Conservation (phyloP, 2,797 vertebrate species). For the Sebastes hubbsi region DNA sequence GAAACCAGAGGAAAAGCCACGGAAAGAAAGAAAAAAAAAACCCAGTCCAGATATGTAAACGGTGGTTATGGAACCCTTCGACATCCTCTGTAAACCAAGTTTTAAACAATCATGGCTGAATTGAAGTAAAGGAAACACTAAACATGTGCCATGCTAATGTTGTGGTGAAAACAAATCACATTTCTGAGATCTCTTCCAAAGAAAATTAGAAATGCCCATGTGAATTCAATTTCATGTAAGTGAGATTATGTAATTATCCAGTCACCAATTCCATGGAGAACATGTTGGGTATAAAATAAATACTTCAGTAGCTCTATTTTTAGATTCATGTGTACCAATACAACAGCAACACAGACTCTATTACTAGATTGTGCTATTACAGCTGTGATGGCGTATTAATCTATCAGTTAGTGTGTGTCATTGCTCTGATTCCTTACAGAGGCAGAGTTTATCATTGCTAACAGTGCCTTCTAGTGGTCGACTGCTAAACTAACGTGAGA, state of each 20-base stretch:
- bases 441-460: slow-evolving; percentile 70
- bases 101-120: slow-evolving; percentile 49
- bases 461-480: slow-evolving; percentile 83
- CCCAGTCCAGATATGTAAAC: slow-evolving; percentile 45
- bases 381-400: neutral
- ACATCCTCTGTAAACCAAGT: slow-evolving; percentile 41
- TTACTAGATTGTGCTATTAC: neutral
- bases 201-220: slow-evolving; percentile 12
- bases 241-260: slow-evolving; percentile 32
- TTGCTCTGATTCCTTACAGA: slow-evolving; percentile 6
- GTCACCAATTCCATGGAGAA: slow-evolving; percentile 22
- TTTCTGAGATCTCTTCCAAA: neutral
- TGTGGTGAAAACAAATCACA: slow-evolving; percentile 34
- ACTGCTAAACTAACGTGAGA: slow-evolving; percentile 4
- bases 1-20: slow-evolving; percentile 30
- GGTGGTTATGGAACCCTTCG: slow-evolving; percentile 42
- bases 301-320: neutral
- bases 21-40: slow-evolving; percentile 8
- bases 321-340: neutral
- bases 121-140: slow-evolving; percentile 42
- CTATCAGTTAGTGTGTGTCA: slow-evolving; percentile 6
- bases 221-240: slow-evolving; percentile 15
- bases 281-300: neutral
- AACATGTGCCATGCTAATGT: slow-evolving; percentile 34
- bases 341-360: neutral